Base-by-base conservation (phyloP, 2,113 vertebrate species). In the Ornithorhynchus anatinus region DNA sequence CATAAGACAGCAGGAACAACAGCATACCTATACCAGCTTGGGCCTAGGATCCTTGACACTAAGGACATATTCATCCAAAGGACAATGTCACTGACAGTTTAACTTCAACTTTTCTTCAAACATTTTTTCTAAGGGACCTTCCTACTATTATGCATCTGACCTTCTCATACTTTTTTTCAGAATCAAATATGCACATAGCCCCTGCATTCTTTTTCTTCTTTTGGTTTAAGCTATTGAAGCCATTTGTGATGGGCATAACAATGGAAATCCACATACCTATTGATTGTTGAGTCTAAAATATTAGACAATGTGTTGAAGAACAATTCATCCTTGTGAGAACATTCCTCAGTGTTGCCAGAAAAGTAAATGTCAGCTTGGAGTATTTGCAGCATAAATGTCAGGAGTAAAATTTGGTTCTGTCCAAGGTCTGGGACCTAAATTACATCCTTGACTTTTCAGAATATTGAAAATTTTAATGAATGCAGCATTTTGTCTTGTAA, bases 271-370 rank as follows among this genome's bases (percentile, higher is more conserved):
- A 31, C 22, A 61, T 62, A 54, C 42, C 16, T 43, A 69, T 74
- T 36, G 62, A 6, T 60, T 37, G 79, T 36, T 39, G 8, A 33
- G 27, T 58, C 15, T 53, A 19, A 29, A 63, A 40, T 19, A 74
- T 13, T 54, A 36, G 39, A 37, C 69, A 51, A 82, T 35, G 42
- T 37, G 25, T 43, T 13, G 22, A 80, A 72, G 39, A 72, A 37
- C 76, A 86, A 84, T 72, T 79, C 13, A 40, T 31, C 11, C 22
- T 5, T 77, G 52, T 37, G 54, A 81, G 84, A 77, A 79, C 67
- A 86, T 59, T 67, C 63, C 1, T n/a, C 52, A 48, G 25, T 37
- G 72, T 40, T 51, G 33, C 50, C 72, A 36, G 54, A 62, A 66
- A 81, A 71, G 53, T 10, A 76, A 81, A 82, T 78, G 57, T 64